Evolutionary conservation across 2,888 invertebrate species (phyloP).

Genomic region (Paralinhomoeus sp.): DNA sequence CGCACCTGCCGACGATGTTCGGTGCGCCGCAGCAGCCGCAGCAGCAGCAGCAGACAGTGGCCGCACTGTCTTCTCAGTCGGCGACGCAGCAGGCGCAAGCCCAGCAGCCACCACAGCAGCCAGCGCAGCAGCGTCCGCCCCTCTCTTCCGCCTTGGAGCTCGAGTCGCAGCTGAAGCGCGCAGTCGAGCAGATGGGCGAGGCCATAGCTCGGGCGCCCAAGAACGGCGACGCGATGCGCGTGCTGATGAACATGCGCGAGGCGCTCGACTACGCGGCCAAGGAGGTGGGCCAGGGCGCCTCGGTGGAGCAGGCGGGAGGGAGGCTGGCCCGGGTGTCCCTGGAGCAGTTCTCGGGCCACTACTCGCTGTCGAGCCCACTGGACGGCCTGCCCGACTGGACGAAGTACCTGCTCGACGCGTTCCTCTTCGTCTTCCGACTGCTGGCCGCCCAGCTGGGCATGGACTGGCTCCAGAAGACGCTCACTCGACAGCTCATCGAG

Average conservation of each 20-base stretch:
- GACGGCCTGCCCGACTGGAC: slow-evolving; percentile 13
- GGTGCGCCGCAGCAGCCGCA: background rate
- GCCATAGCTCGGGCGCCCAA: background rate
- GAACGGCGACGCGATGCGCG: background rate
- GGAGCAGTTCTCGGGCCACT: no score
- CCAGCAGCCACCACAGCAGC: no score
- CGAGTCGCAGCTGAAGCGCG: slow-evolving; percentile 1
- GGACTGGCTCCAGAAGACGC: slow-evolving; percentile 5
- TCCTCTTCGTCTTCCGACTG: slow-evolving; percentile 11
- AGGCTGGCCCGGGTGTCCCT: slow-evolving; percentile 3
- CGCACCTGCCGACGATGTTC: background rate
- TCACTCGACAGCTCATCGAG: slow-evolving; percentile 42
- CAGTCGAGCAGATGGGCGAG: slow-evolving; percentile 3
- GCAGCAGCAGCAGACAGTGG: background rate
- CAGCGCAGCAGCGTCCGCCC: no score
- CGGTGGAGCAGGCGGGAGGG: background rate
- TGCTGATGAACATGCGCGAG: slow-evolving; percentile 2
- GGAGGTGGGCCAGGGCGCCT: slow-evolving; percentile 2
- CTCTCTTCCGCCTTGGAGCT: background rate
- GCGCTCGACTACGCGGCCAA: slow-evolving; percentile 1
- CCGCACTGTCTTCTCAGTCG: no score
- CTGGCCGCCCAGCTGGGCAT: slow-evolving; percentile 2
- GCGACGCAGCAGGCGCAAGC: no score
- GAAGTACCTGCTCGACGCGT: slow-evolving; percentile 12
- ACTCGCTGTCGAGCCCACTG: no score